Conservation (phyloP, 2,888 invertebrate species). For the Tenthredo scrophulariae region DNA sequence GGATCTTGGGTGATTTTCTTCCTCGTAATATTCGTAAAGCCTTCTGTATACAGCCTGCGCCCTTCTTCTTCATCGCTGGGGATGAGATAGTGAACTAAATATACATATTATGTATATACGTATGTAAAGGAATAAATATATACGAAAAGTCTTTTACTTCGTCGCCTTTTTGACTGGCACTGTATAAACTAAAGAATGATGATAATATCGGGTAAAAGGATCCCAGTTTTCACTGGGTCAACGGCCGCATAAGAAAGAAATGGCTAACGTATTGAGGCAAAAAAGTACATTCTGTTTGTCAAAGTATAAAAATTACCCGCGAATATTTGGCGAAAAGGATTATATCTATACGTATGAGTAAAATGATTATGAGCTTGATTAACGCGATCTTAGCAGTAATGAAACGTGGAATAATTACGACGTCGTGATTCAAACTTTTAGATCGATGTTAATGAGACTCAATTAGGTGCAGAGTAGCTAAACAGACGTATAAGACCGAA, state of each 20-base stretch:
- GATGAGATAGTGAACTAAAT: constrained; percentile 10
- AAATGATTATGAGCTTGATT: background rate
- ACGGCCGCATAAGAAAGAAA: background rate
- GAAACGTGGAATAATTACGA: background rate
- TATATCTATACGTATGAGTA: background rate
- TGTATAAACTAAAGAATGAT: constrained; percentile 2
- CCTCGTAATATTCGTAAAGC: background rate
- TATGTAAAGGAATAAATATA: background rate
- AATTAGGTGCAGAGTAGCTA: background rate
- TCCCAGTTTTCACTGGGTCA: background rate
- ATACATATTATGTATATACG: background rate
- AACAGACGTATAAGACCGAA: background rate
- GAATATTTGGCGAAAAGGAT: background rate
- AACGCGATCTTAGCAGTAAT: background rate
- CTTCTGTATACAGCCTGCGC: background rate
- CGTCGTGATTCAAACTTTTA: background rate
- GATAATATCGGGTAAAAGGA: constrained; percentile 2
- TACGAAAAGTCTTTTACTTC: constrained; percentile 12
- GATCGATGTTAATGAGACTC: background rate
- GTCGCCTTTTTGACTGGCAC: constrained; percentile 33
- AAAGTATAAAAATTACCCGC: background rate
- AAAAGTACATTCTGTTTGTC: background rate
- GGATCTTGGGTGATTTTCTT: background rate
- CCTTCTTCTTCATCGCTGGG: background rate
- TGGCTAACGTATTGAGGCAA: background rate